These are phyloP conservation scores for Tribolium madens DNA, from an alignment of 1,140 invertebrate species.

Conservation along the genomic window DNA sequence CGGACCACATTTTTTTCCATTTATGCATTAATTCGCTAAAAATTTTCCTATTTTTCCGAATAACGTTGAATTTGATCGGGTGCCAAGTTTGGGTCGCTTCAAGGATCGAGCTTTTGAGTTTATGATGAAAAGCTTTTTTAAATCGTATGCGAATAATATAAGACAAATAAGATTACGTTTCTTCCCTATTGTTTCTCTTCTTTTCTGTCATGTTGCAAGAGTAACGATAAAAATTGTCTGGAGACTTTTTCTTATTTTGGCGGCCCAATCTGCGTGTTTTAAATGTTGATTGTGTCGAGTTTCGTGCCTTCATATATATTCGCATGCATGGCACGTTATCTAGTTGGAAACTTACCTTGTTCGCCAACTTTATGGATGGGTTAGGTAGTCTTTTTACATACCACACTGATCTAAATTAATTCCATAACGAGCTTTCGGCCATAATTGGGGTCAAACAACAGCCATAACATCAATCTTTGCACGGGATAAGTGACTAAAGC, in stretches of 20 bases:
- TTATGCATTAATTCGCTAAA: not conserved
- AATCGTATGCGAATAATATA: constrained; percentile 28
- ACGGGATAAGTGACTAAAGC: not conserved
- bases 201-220: not conserved
- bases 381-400: constrained; percentile 20
- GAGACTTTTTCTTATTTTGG: not conserved
- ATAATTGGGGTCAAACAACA: not conserved
- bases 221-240: not conserved
- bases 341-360: constrained; percentile 27
- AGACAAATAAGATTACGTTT: constrained; percentile 31
- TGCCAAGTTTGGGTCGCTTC: constrained; percentile 7
- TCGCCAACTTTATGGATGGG: constrained; percentile 23
- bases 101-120: not conserved
- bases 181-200: not conserved
- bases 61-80: not conserved
- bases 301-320: constrained; percentile 1
- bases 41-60: not conserved
- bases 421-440: not conserved
- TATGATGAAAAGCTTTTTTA: constrained; percentile 18
- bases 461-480: not conserved
- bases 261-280: not conserved
- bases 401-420: constrained; percentile 16
- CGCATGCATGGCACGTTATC: constrained; percentile 33
- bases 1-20: too few relatives aligned
- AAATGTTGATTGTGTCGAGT: not conserved